Conservation (phyloP, 2,113 vertebrate genomes). For the Syrmaticus mikado region DNA sequence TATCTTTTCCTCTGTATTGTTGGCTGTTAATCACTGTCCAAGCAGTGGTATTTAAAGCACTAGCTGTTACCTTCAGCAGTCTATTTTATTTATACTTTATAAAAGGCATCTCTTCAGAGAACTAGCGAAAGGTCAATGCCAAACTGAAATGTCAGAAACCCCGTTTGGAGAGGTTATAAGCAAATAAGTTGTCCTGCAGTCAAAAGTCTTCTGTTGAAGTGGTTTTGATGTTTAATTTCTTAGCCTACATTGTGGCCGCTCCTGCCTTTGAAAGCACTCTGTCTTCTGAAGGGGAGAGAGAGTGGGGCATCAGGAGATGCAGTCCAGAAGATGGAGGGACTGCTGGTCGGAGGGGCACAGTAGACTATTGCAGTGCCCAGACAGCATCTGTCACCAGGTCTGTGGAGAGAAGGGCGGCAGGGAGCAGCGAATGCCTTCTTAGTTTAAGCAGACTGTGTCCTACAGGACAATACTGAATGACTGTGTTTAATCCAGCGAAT, state of each 20-base stretch:
- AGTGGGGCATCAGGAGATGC: not conserved
- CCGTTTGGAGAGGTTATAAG: slow-evolving; percentile 31
- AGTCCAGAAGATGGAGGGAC: not conserved
- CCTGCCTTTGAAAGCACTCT: not conserved
- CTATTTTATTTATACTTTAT: slow-evolving; percentile 53
- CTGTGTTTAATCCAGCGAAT: not conserved
- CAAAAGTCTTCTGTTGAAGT: not conserved
- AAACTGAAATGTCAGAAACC: slow-evolving; percentile 56
- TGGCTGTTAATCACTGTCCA: not conserved
- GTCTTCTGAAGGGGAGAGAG: not conserved
- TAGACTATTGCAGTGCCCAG: not conserved
- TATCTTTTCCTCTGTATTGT: not conserved
- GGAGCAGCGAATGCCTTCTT: not conserved
- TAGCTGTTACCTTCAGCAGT: not conserved
- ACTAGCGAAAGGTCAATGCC: slow-evolving; percentile 48
- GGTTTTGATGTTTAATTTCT: not conserved
- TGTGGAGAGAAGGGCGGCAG: not conserved
- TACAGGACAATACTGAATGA: not conserved
- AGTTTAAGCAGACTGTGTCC: not conserved
- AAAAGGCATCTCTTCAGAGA: slow-evolving; percentile 50
- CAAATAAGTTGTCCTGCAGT: not conserved
- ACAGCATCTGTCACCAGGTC: not conserved
- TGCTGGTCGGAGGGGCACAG: not conserved
- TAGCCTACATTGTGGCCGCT: not conserved
- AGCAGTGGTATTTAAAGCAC: slow-evolving; percentile 45